Conservation (phyloP, 2,113 vertebrate genomes). For the Petromus typicus region DNA sequence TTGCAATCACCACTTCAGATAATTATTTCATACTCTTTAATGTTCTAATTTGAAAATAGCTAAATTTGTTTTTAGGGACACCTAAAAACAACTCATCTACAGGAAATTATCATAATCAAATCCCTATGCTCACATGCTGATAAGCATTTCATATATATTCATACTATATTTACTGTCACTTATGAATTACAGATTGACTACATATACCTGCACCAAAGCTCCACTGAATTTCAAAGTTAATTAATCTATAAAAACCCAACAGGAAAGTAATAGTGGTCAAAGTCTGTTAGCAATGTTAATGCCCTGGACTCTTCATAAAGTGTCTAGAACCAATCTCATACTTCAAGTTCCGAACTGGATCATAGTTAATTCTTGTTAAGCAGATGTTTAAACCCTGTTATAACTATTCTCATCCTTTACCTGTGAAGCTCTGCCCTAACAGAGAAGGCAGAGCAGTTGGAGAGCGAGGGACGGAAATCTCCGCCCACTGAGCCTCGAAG, state of each 20-base stretch:
- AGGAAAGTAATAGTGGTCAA: slow-evolving; percentile 27
- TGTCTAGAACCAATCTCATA: slow-evolving; percentile 5
- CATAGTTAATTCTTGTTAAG: slow-evolving; percentile 36
- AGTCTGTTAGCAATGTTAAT: not conserved
- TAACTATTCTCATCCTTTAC: not conserved
- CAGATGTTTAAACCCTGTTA: slow-evolving; percentile 31
- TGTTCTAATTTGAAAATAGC: not conserved
- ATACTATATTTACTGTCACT: not conserved
- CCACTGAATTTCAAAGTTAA: slow-evolving; percentile 52
- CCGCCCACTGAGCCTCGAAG: slow-evolving; percentile 13
- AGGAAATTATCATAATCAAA: not conserved
- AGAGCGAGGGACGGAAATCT: slow-evolving; percentile 12
- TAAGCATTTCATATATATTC: slow-evolving; percentile 30
- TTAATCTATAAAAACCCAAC: slow-evolving; percentile 19
- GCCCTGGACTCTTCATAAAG: not conserved
- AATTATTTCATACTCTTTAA: not conserved
- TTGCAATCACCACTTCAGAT: not conserved
- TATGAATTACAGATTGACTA: slow-evolving; percentile 33
- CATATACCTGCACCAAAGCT: not conserved
- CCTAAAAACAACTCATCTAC: not conserved
- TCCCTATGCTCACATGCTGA: not conserved
- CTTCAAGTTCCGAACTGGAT: not conserved
- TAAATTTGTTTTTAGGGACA: not conserved
- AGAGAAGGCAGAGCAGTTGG: not conserved
- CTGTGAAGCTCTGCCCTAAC: not conserved